These are phyloP conservation scores for Neomonachus schauinslandi DNA, from an alignment of 2,113 vertebrate species.

Conservation along the genomic window DNA sequence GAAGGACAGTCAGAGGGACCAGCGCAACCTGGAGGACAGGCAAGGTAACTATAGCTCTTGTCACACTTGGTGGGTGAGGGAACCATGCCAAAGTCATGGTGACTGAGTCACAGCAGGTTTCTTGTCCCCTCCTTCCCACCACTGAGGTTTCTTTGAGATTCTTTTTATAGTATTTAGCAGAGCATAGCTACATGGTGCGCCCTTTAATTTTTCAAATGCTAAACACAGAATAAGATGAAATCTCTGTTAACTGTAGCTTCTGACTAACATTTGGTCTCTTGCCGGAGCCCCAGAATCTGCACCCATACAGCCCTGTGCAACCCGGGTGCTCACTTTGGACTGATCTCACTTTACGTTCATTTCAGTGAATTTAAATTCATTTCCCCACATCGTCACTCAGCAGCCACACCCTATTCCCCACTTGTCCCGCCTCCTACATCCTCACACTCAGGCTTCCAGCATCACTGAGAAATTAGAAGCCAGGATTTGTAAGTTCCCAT, in stretches of 20 bases:
- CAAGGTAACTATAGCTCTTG: neutral
- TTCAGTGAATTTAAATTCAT: neutral
- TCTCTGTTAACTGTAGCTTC: neutral
- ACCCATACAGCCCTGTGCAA: neutral
- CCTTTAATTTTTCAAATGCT: conserved; percentile 17
- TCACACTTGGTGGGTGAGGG: neutral
- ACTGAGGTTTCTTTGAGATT: neutral
- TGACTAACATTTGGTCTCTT: neutral
- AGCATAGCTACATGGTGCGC: neutral
- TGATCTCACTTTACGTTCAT: neutral
- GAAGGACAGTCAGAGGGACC: neutral
- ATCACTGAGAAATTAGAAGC: neutral
- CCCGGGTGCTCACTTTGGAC: neutral
- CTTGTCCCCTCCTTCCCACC: neutral
- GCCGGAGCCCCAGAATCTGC: neutral
- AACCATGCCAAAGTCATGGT: neutral
- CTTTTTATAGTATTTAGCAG: neutral
- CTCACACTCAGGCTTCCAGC: neutral
- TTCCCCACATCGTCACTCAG: neutral
- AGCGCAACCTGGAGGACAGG: neutral
- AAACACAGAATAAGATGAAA: neutral
- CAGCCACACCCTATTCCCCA: neutral
- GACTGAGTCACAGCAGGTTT: neutral
- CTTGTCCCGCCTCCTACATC: neutral
- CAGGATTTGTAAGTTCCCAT: neutral